Evolutionary conservation across 1,140 invertebrate genomes (phyloP).

Genomic region (Euura saliciscinereae): DNA sequence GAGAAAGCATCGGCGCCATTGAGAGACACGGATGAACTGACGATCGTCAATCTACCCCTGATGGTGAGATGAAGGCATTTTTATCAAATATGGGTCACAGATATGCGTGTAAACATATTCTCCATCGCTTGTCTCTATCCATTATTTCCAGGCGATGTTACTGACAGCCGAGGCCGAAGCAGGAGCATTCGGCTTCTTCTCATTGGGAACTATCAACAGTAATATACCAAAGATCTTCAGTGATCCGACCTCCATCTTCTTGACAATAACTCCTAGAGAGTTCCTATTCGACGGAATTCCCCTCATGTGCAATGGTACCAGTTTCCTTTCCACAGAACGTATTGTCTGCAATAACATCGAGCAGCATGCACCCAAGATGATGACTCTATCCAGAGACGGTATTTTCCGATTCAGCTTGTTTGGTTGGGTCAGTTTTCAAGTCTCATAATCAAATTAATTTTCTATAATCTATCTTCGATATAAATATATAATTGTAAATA

Average conservation of each 20-base stretch:
- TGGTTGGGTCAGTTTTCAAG: slow-evolving; percentile 57
- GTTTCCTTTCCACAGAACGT: slow-evolving; percentile 43
- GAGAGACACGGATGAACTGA: slow-evolving; percentile 65
- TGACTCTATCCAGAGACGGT: slow-evolving; percentile 53
- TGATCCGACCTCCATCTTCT: slow-evolving; percentile 57
- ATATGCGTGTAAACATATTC: no score
- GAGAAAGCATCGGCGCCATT: slow-evolving; percentile 59
- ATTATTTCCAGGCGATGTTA: no score
- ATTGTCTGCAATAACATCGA: slow-evolving; percentile 55
- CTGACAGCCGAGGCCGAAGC: no score
- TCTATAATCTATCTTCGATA: no score
- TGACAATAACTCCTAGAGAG: slow-evolving; percentile 58
- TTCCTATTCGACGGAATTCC: slow-evolving; percentile 65
- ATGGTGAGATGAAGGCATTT: slow-evolving; percentile 55
- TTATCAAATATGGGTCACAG: no score
- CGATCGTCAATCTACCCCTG: slow-evolving; percentile 67
- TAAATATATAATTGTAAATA: no score
- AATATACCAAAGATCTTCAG: slow-evolving; percentile 56
- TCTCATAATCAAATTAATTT: neutral
- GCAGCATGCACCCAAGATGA: slow-evolving; percentile 47
- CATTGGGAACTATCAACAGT: slow-evolving; percentile 42
- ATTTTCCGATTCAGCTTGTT: slow-evolving; percentile 62
- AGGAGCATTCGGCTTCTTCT: no score
- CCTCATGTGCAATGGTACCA: slow-evolving; percentile 59
- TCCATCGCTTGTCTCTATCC: no score